phyloP scores from a whole-genome alignment of 2,888 invertebrate genomes.

The Hemicrepidius hirtus region DNA sequence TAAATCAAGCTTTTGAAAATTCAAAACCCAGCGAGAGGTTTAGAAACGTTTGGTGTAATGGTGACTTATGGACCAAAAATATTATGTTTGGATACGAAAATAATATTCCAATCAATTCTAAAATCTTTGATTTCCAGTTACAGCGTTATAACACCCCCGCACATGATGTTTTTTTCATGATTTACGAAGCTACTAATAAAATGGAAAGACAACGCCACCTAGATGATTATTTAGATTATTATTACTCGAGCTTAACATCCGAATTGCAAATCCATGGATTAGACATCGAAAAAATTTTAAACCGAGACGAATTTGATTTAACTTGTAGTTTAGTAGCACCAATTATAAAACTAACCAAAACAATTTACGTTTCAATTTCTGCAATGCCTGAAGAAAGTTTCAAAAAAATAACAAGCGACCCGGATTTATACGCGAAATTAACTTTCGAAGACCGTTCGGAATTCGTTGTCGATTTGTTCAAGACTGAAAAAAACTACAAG shows the following conservation, averaged over 20 bases:
- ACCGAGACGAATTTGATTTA: background rate
- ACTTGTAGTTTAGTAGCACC: background rate
- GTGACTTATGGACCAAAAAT: slow-evolving; percentile 65
- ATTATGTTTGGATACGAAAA: slow-evolving; percentile 61
- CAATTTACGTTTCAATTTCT: background rate
- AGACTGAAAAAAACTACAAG: background rate
- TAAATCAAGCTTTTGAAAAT: background rate
- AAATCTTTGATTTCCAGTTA: slow-evolving; percentile 65
- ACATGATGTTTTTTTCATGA: slow-evolving; percentile 74
- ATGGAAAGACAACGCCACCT: slow-evolving; percentile 52
- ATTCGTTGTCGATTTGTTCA: background rate
- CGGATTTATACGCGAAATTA: background rate
- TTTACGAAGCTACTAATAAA: slow-evolving; percentile 56
- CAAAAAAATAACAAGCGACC: background rate
- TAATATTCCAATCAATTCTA: slow-evolving; percentile 52
- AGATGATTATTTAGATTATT: slow-evolving; percentile 44
- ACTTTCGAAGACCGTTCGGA: slow-evolving; percentile 12
- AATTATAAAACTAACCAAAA: slow-evolving; percentile 11
- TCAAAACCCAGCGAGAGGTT: background rate
- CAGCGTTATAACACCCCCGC: slow-evolving; percentile 77
- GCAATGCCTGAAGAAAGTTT: background rate
- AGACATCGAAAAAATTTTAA: background rate
- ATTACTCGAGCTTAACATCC: background rate
- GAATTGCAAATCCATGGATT: background rate
- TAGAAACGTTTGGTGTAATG: slow-evolving; percentile 52